Percentiles rank a stretch among this genome's conserved stretches.
Conservation (phyloP, 2,113 vertebrate species). For the Larimichthys crocea region DNA sequence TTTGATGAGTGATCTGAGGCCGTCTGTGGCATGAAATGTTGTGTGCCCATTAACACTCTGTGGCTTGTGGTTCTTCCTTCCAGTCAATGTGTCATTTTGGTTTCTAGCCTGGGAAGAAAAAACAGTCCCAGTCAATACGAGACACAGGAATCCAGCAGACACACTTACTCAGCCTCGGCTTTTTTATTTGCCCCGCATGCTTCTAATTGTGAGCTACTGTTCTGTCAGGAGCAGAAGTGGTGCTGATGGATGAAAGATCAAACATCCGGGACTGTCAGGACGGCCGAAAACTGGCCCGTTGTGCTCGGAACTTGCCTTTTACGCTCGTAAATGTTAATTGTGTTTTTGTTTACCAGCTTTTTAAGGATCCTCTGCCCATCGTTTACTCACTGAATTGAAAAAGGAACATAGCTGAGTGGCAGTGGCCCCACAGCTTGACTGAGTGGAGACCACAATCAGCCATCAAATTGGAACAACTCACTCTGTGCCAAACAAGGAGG, state of each 20-base stretch:
- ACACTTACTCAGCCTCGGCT: conserved; percentile 15
- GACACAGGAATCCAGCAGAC: conserved; percentile 38
- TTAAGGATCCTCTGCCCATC: conserved; percentile 38
- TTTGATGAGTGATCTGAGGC: conserved; percentile 14
- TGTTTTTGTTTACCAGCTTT: conserved; percentile 58
- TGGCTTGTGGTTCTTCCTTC: conserved; percentile 61
- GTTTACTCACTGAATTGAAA: conserved; percentile 43
- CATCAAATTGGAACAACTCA: conserved; percentile 36
- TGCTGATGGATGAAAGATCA: conserved; percentile 47
- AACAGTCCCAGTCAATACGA: conserved; percentile 13
- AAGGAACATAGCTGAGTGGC: conserved; percentile 33
- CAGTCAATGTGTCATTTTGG: conserved; percentile 62
- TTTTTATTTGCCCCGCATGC: conserved; percentile 30
- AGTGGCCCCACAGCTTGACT: conserved; percentile 39
- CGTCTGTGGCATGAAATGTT: conserved; percentile 29
- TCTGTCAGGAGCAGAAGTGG: conserved; percentile 35
- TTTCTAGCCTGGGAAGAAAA: conserved; percentile 55
- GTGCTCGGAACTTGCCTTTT: conserved; percentile 49
- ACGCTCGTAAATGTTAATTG: conserved; percentile 54
- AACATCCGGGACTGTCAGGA: conserved; percentile 25
- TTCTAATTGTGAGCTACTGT: conserved; percentile 51
- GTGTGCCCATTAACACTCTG: conserved; percentile 58
- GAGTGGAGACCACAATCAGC: conserved; percentile 41
- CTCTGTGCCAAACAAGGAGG: conserved; percentile 24
- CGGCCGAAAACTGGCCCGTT: conserved; percentile 41